Base-by-base conservation (phyloP, 2,113 vertebrate genomes). In the Poeciliopsis turrubarensis region DNA sequence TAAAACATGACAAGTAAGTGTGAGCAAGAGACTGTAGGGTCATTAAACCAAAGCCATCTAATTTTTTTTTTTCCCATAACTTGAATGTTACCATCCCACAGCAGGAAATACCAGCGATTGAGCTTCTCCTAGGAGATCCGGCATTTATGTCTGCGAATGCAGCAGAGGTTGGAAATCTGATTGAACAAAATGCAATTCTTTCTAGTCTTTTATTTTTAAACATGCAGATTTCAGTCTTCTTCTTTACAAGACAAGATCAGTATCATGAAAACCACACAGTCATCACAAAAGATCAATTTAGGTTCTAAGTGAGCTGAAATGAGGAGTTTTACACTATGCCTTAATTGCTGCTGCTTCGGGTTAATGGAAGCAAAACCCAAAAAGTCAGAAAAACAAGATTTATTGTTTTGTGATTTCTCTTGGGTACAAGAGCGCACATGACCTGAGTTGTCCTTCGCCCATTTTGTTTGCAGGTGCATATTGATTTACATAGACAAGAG, bases 41-140 rank as follows among this genome's bases (percentile, higher is more conserved):
- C 87, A 90, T 84, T 89, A 88, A 89, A 90, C 71, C 83, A 77
- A 77, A 89, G 84, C 78, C 75, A 87, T 89, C 34, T 2, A 10
- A 37, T 37, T 12, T 12, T 34, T 12, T 12, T 34, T 34, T 37
- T 93, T 83, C 78, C 86, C 79, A 79, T 91, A 89, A 94, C 92
- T 85, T 85, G 78, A 75, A 84, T 79, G 67, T 80, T 87, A 86
- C 80, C 81, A 63, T 83, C 78, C 80, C 84, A 71, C 80, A 85
- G 86, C 89, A 92, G 92, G 90, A 92, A 92, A 87, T 86, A 84
- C 85, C 88, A 90, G 82, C 75, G 70, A 66, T 82, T 25, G 12
- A 84, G 80, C 67, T 73, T 73, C 83, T 85, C 84, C 0, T 67
- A 76, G 84, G 90, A 78, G 71, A 81, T 72, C 19, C 82, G 62